Conservation (phyloP, 2,113 vertebrate species). For the Cranoglanis bouderius region DNA sequence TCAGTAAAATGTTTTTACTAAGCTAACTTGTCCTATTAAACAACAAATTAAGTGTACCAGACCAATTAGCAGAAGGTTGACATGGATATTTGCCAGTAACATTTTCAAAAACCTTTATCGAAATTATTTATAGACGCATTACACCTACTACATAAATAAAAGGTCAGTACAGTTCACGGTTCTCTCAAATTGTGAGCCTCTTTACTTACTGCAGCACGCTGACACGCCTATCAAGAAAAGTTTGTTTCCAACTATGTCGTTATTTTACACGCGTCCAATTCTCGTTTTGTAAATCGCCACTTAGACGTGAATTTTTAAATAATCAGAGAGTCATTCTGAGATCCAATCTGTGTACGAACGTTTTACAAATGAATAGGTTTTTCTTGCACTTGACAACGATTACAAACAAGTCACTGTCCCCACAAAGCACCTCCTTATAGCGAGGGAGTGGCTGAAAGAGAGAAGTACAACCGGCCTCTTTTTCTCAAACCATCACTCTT, state of each 20-base stretch:
- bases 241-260: no score
- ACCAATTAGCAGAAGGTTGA: neutral
- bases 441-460: neutral
- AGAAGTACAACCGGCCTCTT: neutral
- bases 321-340: neutral
- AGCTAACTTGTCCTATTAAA: no score
- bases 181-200: neutral
- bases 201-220: neutral
- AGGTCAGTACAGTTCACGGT: neutral
- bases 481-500: constrained; percentile 60
- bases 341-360: neutral
- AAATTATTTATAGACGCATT: no score
- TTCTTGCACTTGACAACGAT: neutral
- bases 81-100: neutral
- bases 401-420: neutral
- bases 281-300: no score
- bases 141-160: neutral
- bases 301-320: no score
- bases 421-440: neutral
- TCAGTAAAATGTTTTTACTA: neutral
- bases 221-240: no score
- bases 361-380: neutral
- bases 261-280: no score
- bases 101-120: no score
- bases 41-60: no score